A percentile compares a stretch with the other conserved stretches of the same genome.
phyloP scores from a whole-genome alignment of 2,888 invertebrate species.

The Coenonympha arcania region DNA sequence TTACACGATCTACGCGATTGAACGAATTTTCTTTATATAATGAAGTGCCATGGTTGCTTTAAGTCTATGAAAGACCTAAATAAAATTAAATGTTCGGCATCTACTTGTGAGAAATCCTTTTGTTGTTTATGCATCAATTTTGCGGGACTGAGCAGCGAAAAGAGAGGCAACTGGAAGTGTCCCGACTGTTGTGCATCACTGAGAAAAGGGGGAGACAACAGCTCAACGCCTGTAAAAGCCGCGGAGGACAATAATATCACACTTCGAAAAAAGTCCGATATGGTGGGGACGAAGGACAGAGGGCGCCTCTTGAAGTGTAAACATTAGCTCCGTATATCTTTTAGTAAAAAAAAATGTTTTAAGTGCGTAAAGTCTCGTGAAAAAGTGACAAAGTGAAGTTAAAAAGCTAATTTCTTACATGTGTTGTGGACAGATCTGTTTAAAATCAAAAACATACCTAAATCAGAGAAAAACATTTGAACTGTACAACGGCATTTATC shows the following conservation, averaged over 20 bases:
- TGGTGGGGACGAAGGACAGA: too few relatives aligned
- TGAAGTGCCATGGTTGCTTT: neutral
- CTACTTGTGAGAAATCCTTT: constrained; percentile 4
- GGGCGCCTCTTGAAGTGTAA: too few relatives aligned
- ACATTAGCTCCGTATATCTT: too few relatives aligned
- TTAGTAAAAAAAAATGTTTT: too few relatives aligned
- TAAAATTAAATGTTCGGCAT: neutral
- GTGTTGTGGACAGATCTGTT: too few relatives aligned
- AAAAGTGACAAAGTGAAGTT: too few relatives aligned
- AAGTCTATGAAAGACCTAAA: neutral
- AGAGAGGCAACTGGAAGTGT: constrained; percentile 2
- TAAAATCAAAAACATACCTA: too few relatives aligned
- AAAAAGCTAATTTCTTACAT: too few relatives aligned
- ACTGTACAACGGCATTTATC: too few relatives aligned
- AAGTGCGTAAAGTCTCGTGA: too few relatives aligned
- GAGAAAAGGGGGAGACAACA: constrained; percentile 13
- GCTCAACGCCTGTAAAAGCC: neutral
- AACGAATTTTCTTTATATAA: too few relatives aligned
- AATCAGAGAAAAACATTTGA: too few relatives aligned
- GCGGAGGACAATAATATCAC: neutral
- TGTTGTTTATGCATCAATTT: constrained; percentile 8
- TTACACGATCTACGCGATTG: neutral
- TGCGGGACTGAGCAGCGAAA: neutral
- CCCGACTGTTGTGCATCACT: constrained; percentile 9
- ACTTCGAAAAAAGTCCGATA: constrained; percentile 3